Evolutionary conservation across 2,797 vertebrate species (phyloP).

Genomic region (Novumbra hubbsi): DNA sequence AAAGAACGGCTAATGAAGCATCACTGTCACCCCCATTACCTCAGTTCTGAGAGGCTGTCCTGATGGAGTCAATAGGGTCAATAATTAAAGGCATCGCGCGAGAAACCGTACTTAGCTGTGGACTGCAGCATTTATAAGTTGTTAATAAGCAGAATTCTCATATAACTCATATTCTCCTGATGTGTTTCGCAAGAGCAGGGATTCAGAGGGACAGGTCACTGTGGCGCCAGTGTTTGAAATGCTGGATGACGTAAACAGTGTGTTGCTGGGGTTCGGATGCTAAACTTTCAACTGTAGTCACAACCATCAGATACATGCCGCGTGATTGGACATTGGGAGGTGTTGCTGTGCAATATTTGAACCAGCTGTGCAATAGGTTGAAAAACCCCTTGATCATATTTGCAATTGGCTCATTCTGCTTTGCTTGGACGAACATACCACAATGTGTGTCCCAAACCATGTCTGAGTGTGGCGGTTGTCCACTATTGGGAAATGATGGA

Average conservation of each 20-base stretch:
- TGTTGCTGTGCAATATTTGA: constrained; percentile 41
- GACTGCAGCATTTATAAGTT: constrained; percentile 21
- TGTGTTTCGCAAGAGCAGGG: constrained; percentile 37
- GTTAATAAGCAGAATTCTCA: constrained; percentile 24
- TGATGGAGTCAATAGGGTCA: constrained; percentile 59
- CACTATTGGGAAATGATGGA: constrained; percentile 16
- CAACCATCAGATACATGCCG: constrained; percentile 34
- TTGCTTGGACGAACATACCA: constrained; percentile 15
- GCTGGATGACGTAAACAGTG: constrained; percentile 48
- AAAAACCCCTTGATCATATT: constrained; percentile 25
- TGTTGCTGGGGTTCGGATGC: constrained; percentile 33
- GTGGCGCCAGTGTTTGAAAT: constrained; percentile 47
- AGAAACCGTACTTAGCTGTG: constrained; percentile 34
- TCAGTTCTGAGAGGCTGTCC: constrained; percentile 54
- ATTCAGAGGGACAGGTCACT: constrained; percentile 44
- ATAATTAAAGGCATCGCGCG: constrained; percentile 55
- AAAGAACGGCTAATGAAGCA: constrained; percentile 66
- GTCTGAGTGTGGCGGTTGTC: background rate
- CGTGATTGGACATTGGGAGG: constrained; percentile 13
- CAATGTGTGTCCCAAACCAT: constrained; percentile 16
- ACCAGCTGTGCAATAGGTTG: constrained; percentile 31
- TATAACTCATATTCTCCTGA: background rate
- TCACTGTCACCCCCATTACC: constrained; percentile 40
- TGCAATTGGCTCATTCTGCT: constrained; percentile 28
- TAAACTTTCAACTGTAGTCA: constrained; percentile 29